These are phyloP conservation scores for Poliocrania exsul DNA, from an alignment of 2,797 vertebrate species.

Conservation along the genomic window DNA sequence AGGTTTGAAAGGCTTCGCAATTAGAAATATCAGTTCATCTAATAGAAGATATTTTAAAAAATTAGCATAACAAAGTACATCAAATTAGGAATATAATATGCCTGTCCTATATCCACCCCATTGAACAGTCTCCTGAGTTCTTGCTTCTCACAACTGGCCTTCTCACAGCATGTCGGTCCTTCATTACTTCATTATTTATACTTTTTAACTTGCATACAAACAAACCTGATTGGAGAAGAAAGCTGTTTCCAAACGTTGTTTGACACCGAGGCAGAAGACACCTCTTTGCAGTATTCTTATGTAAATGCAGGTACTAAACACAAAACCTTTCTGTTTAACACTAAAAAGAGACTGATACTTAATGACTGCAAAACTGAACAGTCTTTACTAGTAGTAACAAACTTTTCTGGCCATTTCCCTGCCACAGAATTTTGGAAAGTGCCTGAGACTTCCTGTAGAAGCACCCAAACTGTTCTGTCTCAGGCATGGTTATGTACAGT, in stretches of 20 bases:
- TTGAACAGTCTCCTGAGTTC: neutral
- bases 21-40: neutral
- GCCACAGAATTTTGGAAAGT: constrained; percentile 3
- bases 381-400: neutral
- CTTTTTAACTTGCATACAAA: neutral
- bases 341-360: neutral
- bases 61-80: neutral
- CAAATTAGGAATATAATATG: neutral
- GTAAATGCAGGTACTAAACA: neutral
- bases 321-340: neutral
- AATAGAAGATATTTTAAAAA: neutral
- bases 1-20: neutral
- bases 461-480: neutral
- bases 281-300: neutral
- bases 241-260: neutral
- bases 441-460: neutral
- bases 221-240: neutral
- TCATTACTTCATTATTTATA: neutral
- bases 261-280: neutral
- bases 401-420: neutral
- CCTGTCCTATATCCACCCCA: neutral
- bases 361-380: neutral
- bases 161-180: neutral
- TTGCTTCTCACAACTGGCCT: neutral
- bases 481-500: neutral